Base-by-base conservation (phyloP, 2,113 vertebrate species). In the Lichenostomus cassidix region DNA sequence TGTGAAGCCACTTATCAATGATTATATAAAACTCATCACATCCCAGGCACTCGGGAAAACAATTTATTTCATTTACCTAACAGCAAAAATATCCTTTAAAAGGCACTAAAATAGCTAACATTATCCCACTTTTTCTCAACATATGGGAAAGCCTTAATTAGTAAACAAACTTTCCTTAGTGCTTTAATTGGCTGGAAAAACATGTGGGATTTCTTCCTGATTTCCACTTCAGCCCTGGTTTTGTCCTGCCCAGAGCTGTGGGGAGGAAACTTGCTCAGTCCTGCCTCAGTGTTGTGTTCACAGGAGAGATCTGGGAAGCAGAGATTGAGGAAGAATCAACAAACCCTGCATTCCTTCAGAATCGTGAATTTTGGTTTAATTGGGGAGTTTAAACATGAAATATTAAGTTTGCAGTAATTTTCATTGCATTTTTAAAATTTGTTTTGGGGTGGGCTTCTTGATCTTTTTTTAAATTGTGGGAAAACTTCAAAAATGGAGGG, bases 191-290 rank as follows among this genome's bases (percentile, higher is more conserved):
- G 28, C 69, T 91, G 69, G 75, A 90, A 20, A 92, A 94, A 21
- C 15, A 4, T 31, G 60, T 84, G 83, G 50, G n/a, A 52, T 42
- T 35, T 79, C 75, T 70, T 39, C 44, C 53, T 15, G 33, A 87
- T 97, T 95, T 92, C 73, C 73, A 52, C 83, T 94, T 79, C 65
- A 49, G 7, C 20, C 64, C 68, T 88, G 59, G 15, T n/a, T 83
- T 88, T 87, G 68, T n/a, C 73, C 89, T 87, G 80, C 80, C 92
- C 33, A 87, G 89, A 94, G 29, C 33, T 96, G 93, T 71, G 83
- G 84, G 59, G 60, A 83, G 73, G 53, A 24, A 37, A 37, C 81
- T 80, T 94, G 52, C 91, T 92, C 25, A 14, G 58, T 89, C 89
- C 81, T 89, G 95, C 87, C 91, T 75, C 41, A 19, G 20, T 41